These are phyloP conservation scores for Eurytoma adleriae DNA, from an alignment of 2,888 invertebrate genomes.

Conservation along the genomic window DNA sequence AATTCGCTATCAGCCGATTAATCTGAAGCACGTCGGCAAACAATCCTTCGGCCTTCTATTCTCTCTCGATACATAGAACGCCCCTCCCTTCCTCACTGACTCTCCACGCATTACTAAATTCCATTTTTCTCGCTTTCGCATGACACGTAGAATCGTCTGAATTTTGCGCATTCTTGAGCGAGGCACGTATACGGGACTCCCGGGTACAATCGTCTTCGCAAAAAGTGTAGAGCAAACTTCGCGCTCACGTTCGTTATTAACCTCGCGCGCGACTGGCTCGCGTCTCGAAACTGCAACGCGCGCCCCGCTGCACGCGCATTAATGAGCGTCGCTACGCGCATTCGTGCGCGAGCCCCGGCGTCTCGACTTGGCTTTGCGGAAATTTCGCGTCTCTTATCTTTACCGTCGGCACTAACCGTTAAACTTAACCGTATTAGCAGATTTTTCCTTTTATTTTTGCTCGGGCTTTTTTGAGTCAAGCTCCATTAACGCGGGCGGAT, in stretches of 20 bases:
- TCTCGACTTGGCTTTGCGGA: too few relatives aligned
- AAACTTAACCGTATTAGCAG: too few relatives aligned
- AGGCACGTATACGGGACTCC: background rate
- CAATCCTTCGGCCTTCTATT: slow-evolving; percentile 37
- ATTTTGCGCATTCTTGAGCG: slow-evolving; percentile 5
- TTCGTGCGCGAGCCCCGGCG: background rate
- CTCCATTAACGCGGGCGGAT: too few relatives aligned
- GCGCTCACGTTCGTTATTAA: too few relatives aligned
- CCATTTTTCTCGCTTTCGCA: background rate
- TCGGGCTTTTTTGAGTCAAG: too few relatives aligned
- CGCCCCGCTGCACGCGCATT: background rate
- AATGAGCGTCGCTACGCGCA: background rate
- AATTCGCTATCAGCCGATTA: slow-evolving; percentile 60
- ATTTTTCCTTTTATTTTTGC: too few relatives aligned
- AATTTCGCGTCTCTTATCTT: too few relatives aligned
- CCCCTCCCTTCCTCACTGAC: background rate
- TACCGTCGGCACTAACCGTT: too few relatives aligned
- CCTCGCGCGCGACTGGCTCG: too few relatives aligned
- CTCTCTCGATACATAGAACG: background rate
- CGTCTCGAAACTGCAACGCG: background rate
- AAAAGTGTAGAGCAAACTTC: too few relatives aligned
- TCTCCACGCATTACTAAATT: too few relatives aligned
- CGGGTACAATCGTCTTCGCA: background rate
- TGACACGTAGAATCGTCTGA: background rate
- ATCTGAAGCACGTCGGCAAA: slow-evolving; percentile 63